A percentile compares a stretch with the other conserved stretches of the same genome.
Conservation (phyloP, 2,797 vertebrate genomes). For the Cygnus olor region DNA sequence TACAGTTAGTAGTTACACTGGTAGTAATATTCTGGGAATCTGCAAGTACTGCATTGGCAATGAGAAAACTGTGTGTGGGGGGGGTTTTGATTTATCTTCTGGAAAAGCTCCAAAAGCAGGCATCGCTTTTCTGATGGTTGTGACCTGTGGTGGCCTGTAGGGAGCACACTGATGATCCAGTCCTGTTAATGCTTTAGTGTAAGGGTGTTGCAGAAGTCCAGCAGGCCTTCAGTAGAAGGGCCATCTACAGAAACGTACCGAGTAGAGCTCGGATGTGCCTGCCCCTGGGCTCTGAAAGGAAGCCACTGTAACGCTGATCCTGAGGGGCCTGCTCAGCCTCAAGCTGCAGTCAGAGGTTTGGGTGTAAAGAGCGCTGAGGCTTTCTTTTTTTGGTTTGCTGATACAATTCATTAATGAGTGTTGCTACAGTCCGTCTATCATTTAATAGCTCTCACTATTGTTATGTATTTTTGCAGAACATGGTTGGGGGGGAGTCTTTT, state of each 20-base stretch:
- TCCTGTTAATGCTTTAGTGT: conserved; percentile 28
- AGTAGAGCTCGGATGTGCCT: neutral
- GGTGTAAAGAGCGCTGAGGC: neutral
- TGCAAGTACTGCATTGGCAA: neutral
- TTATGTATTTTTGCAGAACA: neutral
- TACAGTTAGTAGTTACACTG: neutral
- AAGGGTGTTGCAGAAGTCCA: conserved; percentile 29
- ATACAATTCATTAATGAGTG: neutral
- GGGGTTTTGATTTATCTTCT: neutral
- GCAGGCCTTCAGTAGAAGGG: conserved; percentile 34
- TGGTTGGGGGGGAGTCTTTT: neutral
- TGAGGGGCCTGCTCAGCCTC: conserved; percentile 28
- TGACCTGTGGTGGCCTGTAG: neutral
- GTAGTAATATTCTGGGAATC: neutral
- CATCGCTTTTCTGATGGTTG: neutral
- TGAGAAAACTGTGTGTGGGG: neutral
- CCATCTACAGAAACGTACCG: conserved; percentile 23
- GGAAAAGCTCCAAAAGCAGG: neutral
- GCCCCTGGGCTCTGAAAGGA: neutral
- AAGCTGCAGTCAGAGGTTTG: neutral
- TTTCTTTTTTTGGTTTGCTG: neutral
- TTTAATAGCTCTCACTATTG: neutral
- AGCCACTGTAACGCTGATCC: conserved; percentile 1
- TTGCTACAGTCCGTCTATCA: neutral
- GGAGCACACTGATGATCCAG: neutral